Evolutionary conservation across 2,113 vertebrate species (phyloP).

Genomic region (Eubucco bourcierii): DNA sequence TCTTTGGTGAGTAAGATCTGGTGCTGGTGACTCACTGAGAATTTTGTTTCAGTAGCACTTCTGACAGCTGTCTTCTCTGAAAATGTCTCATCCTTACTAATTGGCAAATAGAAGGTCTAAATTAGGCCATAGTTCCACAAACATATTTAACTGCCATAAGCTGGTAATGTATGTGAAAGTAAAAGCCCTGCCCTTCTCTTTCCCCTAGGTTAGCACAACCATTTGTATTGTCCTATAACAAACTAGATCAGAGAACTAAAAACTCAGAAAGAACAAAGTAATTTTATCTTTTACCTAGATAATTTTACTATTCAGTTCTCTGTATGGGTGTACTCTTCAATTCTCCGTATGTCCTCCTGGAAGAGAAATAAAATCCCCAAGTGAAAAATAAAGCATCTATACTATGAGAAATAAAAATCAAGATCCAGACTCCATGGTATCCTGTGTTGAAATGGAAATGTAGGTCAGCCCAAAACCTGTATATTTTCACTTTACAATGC

Average conservation of each 20-base stretch:
- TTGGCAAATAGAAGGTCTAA: slow-evolving; percentile 8
- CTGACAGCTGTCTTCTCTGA: slow-evolving; percentile 24
- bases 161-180: background rate
- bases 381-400: background rate
- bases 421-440: background rate
- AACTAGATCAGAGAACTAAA: background rate
- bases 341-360: background rate
- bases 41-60: slow-evolving; percentile 39
- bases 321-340: accelerated
- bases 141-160: background rate
- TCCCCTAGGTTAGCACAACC: background rate
- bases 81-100: background rate
- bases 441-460: background rate
- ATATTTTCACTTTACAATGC: background rate
- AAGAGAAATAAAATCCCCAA: background rate
- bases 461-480: background rate
- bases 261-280: background rate
- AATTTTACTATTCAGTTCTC: background rate
- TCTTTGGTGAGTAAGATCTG: background rate
- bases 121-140: background rate
- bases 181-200: background rate
- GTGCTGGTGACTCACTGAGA: slow-evolving; percentile 7
- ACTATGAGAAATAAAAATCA: background rate
- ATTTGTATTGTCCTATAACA: background rate
- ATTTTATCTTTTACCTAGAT: background rate